Evolutionary conservation across 2,113 vertebrate species (phyloP).

Genomic region (Mormyrus lacerda): DNA sequence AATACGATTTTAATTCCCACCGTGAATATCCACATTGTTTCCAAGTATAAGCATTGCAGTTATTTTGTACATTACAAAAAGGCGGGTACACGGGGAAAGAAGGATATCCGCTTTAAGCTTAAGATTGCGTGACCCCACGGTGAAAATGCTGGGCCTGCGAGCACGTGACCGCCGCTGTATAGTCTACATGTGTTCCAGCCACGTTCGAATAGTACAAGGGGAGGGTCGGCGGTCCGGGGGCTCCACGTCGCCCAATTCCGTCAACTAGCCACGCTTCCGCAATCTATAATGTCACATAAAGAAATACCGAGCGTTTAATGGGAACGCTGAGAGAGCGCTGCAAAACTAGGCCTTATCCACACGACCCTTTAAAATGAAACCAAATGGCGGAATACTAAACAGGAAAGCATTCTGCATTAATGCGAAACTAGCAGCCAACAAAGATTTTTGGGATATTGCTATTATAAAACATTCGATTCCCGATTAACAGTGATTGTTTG

Average conservation of each 20-base stretch:
- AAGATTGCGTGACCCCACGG: not conserved
- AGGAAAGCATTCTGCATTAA: not conserved
- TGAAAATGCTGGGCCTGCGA: not conserved
- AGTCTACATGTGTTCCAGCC: not conserved
- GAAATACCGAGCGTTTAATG: not conserved
- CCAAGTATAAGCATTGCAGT: not conserved
- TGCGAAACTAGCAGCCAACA: not conserved
- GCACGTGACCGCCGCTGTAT: slow-evolving; percentile 4
- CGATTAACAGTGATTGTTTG: not conserved
- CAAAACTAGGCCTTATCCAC: not conserved
- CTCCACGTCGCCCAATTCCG: not conserved
- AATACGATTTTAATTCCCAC: not conserved
- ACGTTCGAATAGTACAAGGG: not conserved
- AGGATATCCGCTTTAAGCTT: not conserved
- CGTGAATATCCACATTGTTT: not conserved
- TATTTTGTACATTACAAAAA: not conserved
- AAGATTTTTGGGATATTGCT: not conserved
- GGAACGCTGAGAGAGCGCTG: not conserved
- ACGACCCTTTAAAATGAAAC: not conserved
- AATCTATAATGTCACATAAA: not conserved
- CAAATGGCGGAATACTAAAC: not conserved
- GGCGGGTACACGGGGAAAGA: not conserved
- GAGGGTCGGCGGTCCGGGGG: not conserved
- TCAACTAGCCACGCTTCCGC: not conserved
- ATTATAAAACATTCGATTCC: not conserved